phyloP scores from a whole-genome alignment of 2,888 invertebrate genomes.

The Baccha elongata region DNA sequence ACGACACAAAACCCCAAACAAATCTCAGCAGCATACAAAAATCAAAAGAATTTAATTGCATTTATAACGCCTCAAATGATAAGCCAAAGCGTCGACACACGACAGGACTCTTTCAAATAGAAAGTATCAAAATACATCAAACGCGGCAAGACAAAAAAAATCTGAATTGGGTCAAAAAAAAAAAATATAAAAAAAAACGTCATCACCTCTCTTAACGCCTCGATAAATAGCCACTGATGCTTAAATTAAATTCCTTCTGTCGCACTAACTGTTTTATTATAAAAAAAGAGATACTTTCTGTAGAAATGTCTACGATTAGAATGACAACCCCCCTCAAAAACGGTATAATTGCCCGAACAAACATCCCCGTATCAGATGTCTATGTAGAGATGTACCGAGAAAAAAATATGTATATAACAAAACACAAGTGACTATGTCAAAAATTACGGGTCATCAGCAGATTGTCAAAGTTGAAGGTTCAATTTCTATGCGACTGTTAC shows the following conservation, averaged over 20 bases:
- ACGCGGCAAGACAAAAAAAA: conserved; percentile 42
- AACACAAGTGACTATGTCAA: conserved; percentile 65
- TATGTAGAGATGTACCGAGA: background rate
- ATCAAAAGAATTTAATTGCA: conserved; percentile 73
- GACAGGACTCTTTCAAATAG: conserved; percentile 31
- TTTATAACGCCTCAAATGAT: conserved; percentile 70
- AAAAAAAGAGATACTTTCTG: conserved; percentile 44
- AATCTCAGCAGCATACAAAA: conserved; percentile 37
- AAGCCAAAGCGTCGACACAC: conserved; percentile 63
- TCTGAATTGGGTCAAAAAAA: conserved; percentile 63
- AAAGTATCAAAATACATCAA: conserved; percentile 61
- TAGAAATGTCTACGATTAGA: conserved; percentile 54
- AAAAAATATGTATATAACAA: conserved; percentile 18
- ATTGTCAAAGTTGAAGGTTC: conserved; percentile 67
- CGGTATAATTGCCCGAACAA: conserved; percentile 57
- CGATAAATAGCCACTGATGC: conserved; percentile 73
- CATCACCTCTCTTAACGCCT: conserved; percentile 72
- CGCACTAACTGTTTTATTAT: conserved; percentile 73
- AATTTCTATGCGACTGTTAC: conserved; percentile 38
- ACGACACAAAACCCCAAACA: conserved; percentile 66
- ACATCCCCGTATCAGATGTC: conserved; percentile 10
- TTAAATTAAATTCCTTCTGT: conserved; percentile 74
- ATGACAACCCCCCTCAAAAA: conserved; percentile 44
- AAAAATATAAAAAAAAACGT: conserved; percentile 47
- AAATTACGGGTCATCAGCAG: conserved; percentile 71